Conservation (phyloP, 2,888 invertebrate species). For the Stictocephala bisonia region DNA sequence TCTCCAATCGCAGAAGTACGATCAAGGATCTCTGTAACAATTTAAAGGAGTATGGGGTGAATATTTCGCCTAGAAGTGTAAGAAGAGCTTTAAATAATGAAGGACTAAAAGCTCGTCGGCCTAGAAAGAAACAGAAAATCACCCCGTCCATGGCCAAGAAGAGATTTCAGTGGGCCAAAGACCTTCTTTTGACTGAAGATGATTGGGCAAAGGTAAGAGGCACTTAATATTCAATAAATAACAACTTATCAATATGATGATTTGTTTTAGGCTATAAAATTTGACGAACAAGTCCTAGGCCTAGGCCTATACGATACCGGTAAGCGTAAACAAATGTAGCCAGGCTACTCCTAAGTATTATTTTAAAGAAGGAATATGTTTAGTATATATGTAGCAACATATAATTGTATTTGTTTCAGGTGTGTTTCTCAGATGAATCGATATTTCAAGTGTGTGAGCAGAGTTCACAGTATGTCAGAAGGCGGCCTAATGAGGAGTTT, state of each 20-base stretch:
- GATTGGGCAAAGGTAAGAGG: constrained; percentile 10
- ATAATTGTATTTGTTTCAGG: too few relatives aligned
- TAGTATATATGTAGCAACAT: background rate
- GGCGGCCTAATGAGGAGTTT: constrained; percentile 37
- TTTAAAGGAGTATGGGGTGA: constrained; percentile 31
- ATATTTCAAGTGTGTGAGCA: constrained; percentile 38
- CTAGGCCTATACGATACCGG: background rate
- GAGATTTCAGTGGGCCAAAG: constrained; percentile 35
- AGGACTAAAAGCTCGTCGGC: constrained; percentile 38
- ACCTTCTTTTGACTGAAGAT: background rate
- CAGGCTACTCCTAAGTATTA: too few relatives aligned
- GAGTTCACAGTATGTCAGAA: constrained; percentile 33
- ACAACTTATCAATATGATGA: background rate
- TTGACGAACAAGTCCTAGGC: constrained; percentile 12
- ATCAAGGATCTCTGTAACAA: background rate
- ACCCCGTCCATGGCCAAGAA: constrained; percentile 46
- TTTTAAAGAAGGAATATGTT: too few relatives aligned
- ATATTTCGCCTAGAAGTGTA: constrained; percentile 35
- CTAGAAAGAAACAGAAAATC: constrained; percentile 42
- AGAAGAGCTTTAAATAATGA: constrained; percentile 21
- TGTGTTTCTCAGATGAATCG: constrained; percentile 40
- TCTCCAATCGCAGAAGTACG: background rate
- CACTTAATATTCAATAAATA: background rate
- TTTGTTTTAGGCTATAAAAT: background rate
- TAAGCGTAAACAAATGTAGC: too few relatives aligned